These are phyloP conservation scores for Zygogramma bicolorata DNA, from an alignment of 2,888 invertebrate genomes.

Conservation along the genomic window DNA sequence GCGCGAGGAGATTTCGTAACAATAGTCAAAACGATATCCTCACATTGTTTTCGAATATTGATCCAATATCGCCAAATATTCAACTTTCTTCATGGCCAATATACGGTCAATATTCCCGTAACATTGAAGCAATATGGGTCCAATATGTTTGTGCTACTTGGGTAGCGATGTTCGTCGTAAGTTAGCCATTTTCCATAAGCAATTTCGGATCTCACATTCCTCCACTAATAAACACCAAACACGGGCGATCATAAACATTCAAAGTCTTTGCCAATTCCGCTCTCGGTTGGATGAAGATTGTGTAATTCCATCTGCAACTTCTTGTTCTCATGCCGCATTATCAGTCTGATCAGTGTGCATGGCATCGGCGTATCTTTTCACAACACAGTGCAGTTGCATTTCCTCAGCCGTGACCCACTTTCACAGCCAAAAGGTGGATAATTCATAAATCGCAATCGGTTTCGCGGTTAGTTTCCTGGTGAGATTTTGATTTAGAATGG, in stretches of 20 bases:
- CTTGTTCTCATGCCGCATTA: not conserved
- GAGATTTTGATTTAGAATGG: not conserved
- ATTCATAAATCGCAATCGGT: not conserved
- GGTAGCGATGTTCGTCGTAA: not conserved
- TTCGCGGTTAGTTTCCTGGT: slow-evolving; percentile 14
- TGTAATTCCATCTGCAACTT: not conserved
- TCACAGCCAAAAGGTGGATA: slow-evolving; percentile 7
- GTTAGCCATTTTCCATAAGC: not conserved
- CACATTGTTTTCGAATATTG: too few relatives aligned
- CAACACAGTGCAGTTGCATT: slow-evolving; percentile 12
- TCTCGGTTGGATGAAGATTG: not conserved
- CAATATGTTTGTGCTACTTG: too few relatives aligned
- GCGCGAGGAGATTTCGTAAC: too few relatives aligned
- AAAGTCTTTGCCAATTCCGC: slow-evolving; percentile 2
- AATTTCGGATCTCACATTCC: not conserved
- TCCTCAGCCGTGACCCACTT: slow-evolving; percentile 23
- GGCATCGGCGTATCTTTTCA: not conserved
- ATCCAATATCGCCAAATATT: too few relatives aligned
- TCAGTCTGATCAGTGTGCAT: slow-evolving; percentile 10
- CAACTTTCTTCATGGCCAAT: too few relatives aligned
- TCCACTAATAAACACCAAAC: not conserved
- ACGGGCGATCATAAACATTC: not conserved
- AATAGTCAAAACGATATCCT: too few relatives aligned
- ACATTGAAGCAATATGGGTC: too few relatives aligned
- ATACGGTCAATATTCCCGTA: too few relatives aligned